Evolutionary conservation across 2,113 vertebrate genomes (phyloP).

Genomic region (Bostrychus sinensis): DNA sequence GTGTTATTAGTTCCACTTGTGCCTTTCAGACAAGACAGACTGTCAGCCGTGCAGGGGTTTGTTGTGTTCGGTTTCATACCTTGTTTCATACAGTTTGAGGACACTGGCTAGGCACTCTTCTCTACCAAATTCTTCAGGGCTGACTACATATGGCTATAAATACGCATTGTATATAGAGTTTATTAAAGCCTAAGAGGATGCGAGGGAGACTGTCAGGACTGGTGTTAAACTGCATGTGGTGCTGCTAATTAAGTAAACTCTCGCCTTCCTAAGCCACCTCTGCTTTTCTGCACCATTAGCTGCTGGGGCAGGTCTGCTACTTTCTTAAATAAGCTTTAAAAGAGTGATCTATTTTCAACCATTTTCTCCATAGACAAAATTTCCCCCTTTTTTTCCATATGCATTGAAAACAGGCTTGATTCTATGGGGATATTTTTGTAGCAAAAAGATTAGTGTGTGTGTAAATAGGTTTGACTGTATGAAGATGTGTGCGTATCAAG

Average conservation of each 20-base stretch:
- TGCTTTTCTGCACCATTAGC: background rate
- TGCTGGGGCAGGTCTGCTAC: background rate
- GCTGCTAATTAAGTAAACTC: conserved; percentile 16
- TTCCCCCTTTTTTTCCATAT: too few species aligned
- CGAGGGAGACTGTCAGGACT: background rate
- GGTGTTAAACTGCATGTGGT: conserved; percentile 1
- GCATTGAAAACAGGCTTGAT: too few species aligned
- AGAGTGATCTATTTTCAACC: background rate
- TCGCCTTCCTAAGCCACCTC: conserved; percentile 7
- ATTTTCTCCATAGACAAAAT: background rate
- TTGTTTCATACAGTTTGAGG: conserved; percentile 1
- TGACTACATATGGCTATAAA: background rate
- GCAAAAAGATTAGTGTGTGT: too few species aligned
- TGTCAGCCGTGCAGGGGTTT: conserved; percentile 1
- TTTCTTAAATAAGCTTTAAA: background rate
- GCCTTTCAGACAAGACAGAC: conserved; percentile 18
- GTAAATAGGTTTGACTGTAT: too few species aligned
- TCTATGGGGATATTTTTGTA: too few species aligned
- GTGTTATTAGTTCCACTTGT: conserved; percentile 20
- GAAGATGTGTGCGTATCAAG: too few species aligned
- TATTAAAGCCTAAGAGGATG: background rate
- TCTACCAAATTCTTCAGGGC: background rate
- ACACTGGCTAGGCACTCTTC: too few species aligned
- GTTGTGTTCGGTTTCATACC: conserved; percentile 23
- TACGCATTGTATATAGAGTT: background rate